Evolutionary conservation across 2,797 vertebrate genomes (phyloP), one percentile per base, ranked within the genome.

Genomic region (Spheniscus humboldti): DNA sequence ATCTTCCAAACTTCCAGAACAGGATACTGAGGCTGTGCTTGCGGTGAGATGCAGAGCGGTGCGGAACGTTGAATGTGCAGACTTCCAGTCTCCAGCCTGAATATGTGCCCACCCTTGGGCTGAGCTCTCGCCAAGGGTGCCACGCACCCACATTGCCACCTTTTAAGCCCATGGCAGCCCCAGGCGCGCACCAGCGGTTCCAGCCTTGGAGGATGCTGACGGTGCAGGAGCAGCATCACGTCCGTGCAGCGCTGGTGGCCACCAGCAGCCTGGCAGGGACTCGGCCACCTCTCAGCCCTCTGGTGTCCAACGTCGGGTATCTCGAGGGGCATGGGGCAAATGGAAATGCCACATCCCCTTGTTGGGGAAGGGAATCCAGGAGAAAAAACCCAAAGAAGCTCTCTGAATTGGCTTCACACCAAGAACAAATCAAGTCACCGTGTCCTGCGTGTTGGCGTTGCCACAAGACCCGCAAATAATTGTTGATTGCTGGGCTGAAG

Each of bases 331-430:
- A 2, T 2, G n/a, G n/a, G 28, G 18, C 35, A 11, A 3, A 16
- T 0, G 1, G 35, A 39, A 16, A 3, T 3, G 2, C 37, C 33
- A 2, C 18, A 3, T 3, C 4, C 18, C 67, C 13, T 1, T 4
- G 16, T 1, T 24, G 53, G 57, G 76, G 50, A 27, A 31, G 37
- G 30, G 68, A 19, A 23, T 15, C 8, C 23, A 1, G 17, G 13
- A 35, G 24, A 2, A 27, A 30, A 35, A 0, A 10, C 56, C 63
- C 24, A 1, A 0, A 47, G 71, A 23, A n/a, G 19, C 53, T 4
- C 10, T 0, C 16, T 7, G 82, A 9, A 19, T 0, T 2, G 11
- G 37, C 8, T 23, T 43, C 43, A 12, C 73, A 5, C 14, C 64
- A 3, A 17, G 66, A 72, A 4, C 31, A 12, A 12, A 31, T 0